These are phyloP conservation scores for Cheilosia impressa DNA, from an alignment of 2,888 invertebrate genomes.

Conservation along the genomic window DNA sequence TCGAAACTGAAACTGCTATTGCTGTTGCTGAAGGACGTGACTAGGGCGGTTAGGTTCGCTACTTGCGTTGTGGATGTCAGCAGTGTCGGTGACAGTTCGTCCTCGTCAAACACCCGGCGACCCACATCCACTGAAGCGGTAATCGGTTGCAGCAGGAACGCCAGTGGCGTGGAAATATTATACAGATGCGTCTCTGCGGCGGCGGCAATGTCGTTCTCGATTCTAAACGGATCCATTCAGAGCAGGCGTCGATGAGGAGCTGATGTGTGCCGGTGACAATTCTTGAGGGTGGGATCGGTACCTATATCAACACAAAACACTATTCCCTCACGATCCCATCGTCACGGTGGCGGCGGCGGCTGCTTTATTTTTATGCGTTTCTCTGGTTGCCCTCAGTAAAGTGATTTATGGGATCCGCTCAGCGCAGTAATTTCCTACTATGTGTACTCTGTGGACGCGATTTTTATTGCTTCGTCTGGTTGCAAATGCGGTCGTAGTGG, in stretches of 20 bases:
- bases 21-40: slow-evolving; percentile 77
- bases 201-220: slow-evolving; percentile 61
- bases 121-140: slow-evolving; percentile 57
- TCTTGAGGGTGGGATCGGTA: slow-evolving; percentile 50
- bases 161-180: slow-evolving; percentile 69
- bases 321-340: slow-evolving; percentile 56
- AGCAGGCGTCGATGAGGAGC: slow-evolving; percentile 29
- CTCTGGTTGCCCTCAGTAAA: slow-evolving; percentile 33
- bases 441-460: slow-evolving; percentile 23
- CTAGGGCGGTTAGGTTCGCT: slow-evolving; percentile 51
- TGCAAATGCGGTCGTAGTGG: not conserved
- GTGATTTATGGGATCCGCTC: slow-evolving; percentile 60
- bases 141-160: slow-evolving; percentile 55
- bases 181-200: slow-evolving; percentile 75
- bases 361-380: slow-evolving; percentile 68
- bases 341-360: slow-evolving; percentile 35
- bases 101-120: slow-evolving; percentile 54
- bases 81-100: slow-evolving; percentile 59
- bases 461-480: slow-evolving; percentile 31
- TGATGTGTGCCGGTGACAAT: slow-evolving; percentile 26
- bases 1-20: slow-evolving; percentile 76
- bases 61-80: slow-evolving; percentile 47
- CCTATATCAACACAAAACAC: slow-evolving; percentile 16
- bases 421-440: slow-evolving; percentile 51
- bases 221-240: slow-evolving; percentile 70